Evolutionary conservation across 2,888 invertebrate genomes (phyloP).

Genomic region (Danaus chrysippus): DNA sequence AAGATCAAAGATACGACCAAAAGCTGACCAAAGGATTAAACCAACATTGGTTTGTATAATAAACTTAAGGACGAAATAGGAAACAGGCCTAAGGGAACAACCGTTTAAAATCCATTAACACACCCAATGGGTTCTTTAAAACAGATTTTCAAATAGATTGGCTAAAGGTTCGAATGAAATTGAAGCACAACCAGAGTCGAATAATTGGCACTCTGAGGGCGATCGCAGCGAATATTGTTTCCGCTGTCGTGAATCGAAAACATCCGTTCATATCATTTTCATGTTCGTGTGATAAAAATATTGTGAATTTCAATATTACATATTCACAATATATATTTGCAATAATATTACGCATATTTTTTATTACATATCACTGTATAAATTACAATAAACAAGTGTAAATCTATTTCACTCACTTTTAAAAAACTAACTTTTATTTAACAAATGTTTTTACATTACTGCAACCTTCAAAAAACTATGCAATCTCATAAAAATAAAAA

Average conservation of each 20-base stretch:
- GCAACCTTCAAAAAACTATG: no score
- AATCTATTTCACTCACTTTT: no score
- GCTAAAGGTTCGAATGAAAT: constrained; percentile 8
- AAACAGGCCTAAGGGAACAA: neutral
- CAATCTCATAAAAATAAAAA: no score
- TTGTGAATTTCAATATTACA: neutral
- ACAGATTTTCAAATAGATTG: constrained; percentile 13
- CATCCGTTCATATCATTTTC: constrained; percentile 25
- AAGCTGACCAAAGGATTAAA: neutral
- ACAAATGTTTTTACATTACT: no score
- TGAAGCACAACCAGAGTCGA: constrained; percentile 17
- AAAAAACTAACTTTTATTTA: no score
- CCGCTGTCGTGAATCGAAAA: constrained; percentile 49
- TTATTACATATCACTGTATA: no score
- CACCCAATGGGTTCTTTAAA: constrained; percentile 4
- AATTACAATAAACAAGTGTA: no score
- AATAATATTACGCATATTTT: no score
- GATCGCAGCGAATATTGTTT: constrained; percentile 53
- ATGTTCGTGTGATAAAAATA: neutral
- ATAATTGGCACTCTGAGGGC: constrained; percentile 42
- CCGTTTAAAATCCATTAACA: neutral
- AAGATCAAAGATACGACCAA: neutral
- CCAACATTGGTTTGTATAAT: neutral
- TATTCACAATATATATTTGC: neutral
- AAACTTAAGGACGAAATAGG: neutral